phyloP scores from a whole-genome alignment of 2,888 invertebrate genomes.

The Glyphotaelius pellucidus region DNA sequence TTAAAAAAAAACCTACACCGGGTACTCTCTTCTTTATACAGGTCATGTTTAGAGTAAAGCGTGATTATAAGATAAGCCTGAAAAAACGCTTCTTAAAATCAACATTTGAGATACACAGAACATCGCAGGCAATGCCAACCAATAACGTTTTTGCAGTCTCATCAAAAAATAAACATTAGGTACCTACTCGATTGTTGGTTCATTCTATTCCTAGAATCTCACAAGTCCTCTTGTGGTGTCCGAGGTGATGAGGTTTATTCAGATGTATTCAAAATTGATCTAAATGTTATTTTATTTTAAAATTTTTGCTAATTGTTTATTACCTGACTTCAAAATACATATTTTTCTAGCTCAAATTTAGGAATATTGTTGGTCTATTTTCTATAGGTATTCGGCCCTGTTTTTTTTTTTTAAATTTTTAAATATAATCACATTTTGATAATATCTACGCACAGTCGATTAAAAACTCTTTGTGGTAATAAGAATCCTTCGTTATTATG shows the following conservation, averaged over 20 bases:
- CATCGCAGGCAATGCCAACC: background rate
- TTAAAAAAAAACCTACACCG: too few species aligned
- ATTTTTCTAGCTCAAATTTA: background rate
- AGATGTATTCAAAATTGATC: background rate
- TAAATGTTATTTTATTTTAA: too few species aligned
- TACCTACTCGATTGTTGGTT: background rate
- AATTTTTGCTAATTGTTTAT: too few species aligned
- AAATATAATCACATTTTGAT: background rate
- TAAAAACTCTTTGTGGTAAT: background rate
- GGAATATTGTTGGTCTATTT: background rate
- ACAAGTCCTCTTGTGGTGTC: background rate
- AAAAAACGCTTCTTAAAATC: background rate
- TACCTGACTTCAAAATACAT: background rate
- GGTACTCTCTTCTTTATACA: too few species aligned
- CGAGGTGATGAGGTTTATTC: background rate
- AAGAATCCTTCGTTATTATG: background rate
- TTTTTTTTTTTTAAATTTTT: background rate
- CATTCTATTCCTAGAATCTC: background rate
- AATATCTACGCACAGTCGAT: background rate
- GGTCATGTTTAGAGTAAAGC: too few species aligned
- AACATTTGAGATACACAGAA: background rate
- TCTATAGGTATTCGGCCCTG: background rate
- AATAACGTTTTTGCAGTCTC: background rate
- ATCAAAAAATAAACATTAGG: background rate
- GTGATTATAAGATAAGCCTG: too few species aligned